Conservation (phyloP, 2,888 invertebrate genomes). For the Kryphioiulus occultus region DNA sequence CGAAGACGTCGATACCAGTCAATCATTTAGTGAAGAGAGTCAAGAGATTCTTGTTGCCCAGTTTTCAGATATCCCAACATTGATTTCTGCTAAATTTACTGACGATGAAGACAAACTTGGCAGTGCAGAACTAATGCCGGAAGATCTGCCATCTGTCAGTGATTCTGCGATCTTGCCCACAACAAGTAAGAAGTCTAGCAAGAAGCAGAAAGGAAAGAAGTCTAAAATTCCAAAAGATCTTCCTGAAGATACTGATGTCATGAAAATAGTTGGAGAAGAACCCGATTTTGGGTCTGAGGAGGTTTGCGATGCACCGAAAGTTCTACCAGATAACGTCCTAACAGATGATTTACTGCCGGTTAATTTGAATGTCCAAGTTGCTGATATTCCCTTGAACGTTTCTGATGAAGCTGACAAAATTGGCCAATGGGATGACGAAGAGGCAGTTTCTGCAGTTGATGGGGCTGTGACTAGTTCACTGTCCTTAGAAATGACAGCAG, state of each 20-base stretch:
- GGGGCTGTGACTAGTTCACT: neutral
- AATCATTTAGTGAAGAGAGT: neutral
- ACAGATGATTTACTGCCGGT: neutral
- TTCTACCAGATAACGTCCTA: neutral
- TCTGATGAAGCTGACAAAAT: neutral
- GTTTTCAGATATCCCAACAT: neutral
- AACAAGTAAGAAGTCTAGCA: neutral
- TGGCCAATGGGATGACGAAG: neutral
- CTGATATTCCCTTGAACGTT: neutral
- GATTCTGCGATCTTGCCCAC: neutral
- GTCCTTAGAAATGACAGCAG: neutral
- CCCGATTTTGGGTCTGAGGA: neutral
- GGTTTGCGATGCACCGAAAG: no score
- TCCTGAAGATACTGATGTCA: neutral
- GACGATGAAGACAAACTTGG: neutral
- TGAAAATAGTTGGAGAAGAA: neutral
- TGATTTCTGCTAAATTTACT: neutral
- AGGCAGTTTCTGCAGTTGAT: neutral
- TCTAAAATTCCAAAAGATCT: neutral
- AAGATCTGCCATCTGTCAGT: neutral
- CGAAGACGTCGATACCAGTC: neutral
- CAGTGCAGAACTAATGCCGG: neutral
- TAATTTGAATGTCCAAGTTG: neutral
- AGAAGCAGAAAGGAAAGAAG: neutral
- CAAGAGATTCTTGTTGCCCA: neutral